Conservation (phyloP, 2,797 vertebrate species). For the Harpagifer antarcticus region DNA sequence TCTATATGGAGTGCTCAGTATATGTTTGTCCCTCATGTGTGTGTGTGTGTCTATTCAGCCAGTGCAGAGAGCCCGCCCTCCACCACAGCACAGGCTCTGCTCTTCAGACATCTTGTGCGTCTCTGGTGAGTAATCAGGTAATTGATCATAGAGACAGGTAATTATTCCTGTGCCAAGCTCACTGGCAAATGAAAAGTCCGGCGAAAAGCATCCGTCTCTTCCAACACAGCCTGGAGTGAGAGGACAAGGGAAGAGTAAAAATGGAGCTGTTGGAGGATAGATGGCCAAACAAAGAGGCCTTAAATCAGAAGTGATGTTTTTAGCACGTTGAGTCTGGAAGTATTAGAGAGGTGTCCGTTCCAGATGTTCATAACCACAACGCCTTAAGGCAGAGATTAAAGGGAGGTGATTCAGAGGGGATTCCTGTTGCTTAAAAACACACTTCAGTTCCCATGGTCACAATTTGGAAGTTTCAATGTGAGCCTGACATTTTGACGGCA, state of each 20-base stretch:
- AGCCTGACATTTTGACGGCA: conserved; percentile 24
- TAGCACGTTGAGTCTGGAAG: conserved; percentile 27
- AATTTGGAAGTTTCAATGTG: conserved; percentile 17
- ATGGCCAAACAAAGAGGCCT: conserved; percentile 60
- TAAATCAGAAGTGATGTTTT: conserved; percentile 53
- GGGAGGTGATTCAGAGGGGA: conserved; percentile 13
- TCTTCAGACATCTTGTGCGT: conserved; percentile 77
- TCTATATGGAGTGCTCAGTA: conserved; percentile 16
- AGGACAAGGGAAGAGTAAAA: conserved; percentile 74
- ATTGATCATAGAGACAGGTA: conserved; percentile 89
- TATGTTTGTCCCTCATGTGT: conserved; percentile 27
- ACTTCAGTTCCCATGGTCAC: conserved; percentile 9
- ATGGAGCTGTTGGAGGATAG: conserved; percentile 62
- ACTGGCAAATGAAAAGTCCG: conserved; percentile 81
- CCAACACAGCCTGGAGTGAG: conserved; percentile 73
- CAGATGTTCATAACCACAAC: conserved; percentile 47
- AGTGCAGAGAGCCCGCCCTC: conserved; percentile 40
- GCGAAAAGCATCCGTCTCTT: conserved; percentile 79
- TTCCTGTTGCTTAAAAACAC: conserved; percentile 22
- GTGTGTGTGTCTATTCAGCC: conserved; percentile 33
- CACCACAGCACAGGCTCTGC: conserved; percentile 43
- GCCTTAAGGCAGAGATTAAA: conserved; percentile 17
- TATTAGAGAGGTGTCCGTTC: conserved; percentile 35
- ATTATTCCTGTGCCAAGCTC: conserved; percentile 85
- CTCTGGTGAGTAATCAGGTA: conserved; percentile 87